Base-by-base conservation (phyloP, 2,113 vertebrate species). In the Chinchilla lanigera region DNA sequence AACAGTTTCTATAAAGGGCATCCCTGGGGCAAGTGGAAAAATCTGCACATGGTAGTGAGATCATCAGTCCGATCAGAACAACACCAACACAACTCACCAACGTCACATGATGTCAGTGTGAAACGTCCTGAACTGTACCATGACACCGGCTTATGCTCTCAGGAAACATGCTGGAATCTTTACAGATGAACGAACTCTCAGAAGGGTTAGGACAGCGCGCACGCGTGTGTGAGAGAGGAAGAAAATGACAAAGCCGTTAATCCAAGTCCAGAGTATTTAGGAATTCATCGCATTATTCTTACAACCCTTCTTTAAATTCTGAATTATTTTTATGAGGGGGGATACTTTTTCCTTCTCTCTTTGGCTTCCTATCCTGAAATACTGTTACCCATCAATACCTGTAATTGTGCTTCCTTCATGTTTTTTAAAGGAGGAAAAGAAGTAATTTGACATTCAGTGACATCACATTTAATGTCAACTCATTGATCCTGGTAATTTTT, bases 401-500 rank as follows among this genome's bases (percentile, higher is more conserved):
- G n/a, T 28, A 54, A 33, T 3, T 88, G n/a, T 56, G 19, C 58
- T n/a, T 69, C 17, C 47, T 58, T 41, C 30, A 22, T 8, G 8
- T 84, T 89, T 89, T 96, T 69, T 12, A 44, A 33, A 60, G 61
- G 69, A 85, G 14, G 30, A 17, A 93, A 35, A 83, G 41, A 93
- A 69, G 12, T 54, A 81, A 24, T 61, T 0, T 54, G 30, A 80
- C 26, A 44, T 77, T 26, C 80, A 85, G 35, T 30, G 41, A 52
- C 20, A 52, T 56, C 44, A 81, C 38, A 86, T 22, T 71, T 71
- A 90, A 90, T 63, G n/a, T 71, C 63, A 58, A 28, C 67, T 80
- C 93, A 86, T 85, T 85, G 89, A 94, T 65, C 24, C n/a, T n/a
- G 35, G 24, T 65, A 86, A 86, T 92, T 87, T 97, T 86, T 85